Evolutionary conservation across 2,113 vertebrate species (phyloP).

Genomic region (Recurvirostra avosetta): DNA sequence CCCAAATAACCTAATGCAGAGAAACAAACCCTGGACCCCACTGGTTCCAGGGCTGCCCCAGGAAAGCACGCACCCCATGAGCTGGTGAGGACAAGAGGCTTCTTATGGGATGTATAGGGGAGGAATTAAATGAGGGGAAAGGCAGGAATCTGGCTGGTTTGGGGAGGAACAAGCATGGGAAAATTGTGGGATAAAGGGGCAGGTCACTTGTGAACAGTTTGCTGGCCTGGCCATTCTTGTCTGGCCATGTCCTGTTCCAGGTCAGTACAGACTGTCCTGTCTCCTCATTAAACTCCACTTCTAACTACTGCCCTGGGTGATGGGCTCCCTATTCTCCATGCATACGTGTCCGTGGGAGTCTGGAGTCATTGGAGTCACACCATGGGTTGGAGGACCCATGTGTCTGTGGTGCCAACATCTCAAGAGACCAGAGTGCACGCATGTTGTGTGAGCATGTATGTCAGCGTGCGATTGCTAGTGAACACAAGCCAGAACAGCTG

Average conservation of each 20-base stretch:
- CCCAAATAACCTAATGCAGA: accelerated
- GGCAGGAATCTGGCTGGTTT: not conserved
- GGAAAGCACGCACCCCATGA: not conserved
- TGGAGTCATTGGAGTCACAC: not conserved
- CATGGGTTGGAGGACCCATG: accelerated
- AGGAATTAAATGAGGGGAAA: not conserved
- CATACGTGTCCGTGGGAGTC: accelerated
- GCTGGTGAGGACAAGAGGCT: not conserved
- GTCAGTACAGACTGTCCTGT: not conserved
- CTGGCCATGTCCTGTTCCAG: not conserved
- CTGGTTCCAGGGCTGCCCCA: not conserved
- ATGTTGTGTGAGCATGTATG: accelerated
- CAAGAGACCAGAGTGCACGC: not conserved
- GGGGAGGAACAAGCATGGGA: not conserved
- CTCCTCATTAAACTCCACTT: not conserved
- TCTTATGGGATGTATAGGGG: not conserved
- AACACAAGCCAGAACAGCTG: not conserved
- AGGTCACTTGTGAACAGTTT: not conserved
- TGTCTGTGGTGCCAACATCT: not conserved
- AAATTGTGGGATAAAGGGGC: not conserved
- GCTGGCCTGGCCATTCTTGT: not conserved
- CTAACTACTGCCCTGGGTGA: not conserved
- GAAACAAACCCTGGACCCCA: not conserved
- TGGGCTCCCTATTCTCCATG: not conserved
- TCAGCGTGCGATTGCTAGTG: accelerated